Percentiles rank a stretch among this genome's conserved stretches.
Conservation (phyloP, 2,888 invertebrate genomes). For the Drosophila eohydei region DNA sequence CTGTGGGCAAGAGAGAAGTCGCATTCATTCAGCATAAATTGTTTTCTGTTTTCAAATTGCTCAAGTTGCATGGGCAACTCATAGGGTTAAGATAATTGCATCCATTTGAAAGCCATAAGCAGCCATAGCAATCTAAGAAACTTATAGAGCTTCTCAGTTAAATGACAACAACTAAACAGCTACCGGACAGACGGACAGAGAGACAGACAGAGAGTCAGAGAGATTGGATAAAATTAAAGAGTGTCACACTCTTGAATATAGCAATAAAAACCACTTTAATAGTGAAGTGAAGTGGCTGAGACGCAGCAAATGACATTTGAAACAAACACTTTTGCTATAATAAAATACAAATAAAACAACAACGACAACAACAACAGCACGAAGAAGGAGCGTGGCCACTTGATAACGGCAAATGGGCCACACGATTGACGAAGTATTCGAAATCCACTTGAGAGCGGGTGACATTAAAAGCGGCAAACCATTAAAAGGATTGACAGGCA, state of each 20-base stretch:
- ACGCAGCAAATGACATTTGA: slow-evolving; percentile 60
- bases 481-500: slow-evolving; percentile 59
- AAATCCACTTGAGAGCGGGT: slow-evolving; percentile 63
- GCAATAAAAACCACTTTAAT: slow-evolving; percentile 22
- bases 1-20: too few species aligned
- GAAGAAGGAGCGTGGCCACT: slow-evolving; percentile 44
- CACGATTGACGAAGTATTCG: slow-evolving; percentile 62
- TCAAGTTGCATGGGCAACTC: neutral
- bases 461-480: slow-evolving; percentile 55
- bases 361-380: slow-evolving; percentile 20
- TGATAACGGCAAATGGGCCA: slow-evolving; percentile 45
- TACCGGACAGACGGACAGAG: neutral
- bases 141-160: slow-evolving; percentile 58
- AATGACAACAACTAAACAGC: slow-evolving; percentile 24
- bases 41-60: neutral
- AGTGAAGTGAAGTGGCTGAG: slow-evolving; percentile 34
- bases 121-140: slow-evolving; percentile 28
- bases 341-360: slow-evolving; percentile 68
- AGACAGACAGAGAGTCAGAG: neutral
- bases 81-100: slow-evolving; percentile 34
- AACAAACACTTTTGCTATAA: slow-evolving; percentile 67
- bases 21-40: neutral
- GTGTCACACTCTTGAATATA: slow-evolving; percentile 24
- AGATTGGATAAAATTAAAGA: slow-evolving; percentile 31
- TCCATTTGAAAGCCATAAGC: slow-evolving; percentile 9